These are phyloP conservation scores for Carpatolechia fugitivella DNA, from an alignment of 2,888 invertebrate genomes.

Conservation along the genomic window DNA sequence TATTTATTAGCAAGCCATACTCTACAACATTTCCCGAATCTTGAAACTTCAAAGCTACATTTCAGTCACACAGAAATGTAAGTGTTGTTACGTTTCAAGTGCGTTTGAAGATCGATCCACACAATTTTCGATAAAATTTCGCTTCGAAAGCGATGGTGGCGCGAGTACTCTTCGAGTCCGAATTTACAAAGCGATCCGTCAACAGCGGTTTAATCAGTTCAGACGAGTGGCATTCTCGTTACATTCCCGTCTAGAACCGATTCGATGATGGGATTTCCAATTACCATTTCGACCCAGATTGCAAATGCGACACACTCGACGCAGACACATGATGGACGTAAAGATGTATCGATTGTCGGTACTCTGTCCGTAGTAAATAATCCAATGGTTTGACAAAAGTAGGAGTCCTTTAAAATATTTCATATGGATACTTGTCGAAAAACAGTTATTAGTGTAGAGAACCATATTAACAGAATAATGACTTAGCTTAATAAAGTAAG, in stretches of 20 bases:
- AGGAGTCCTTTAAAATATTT: neutral
- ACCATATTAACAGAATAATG: too few species aligned
- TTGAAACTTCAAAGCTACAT: neutral
- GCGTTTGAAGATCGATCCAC: neutral
- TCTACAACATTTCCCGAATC: neutral
- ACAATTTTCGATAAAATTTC: constrained; percentile 2
- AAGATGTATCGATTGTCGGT: constrained; percentile 4
- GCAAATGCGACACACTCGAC: neutral
- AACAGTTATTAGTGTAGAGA: too few species aligned
- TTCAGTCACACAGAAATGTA: neutral
- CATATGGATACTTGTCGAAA: too few species aligned
- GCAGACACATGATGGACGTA: constrained; percentile 3
- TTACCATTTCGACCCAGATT: constrained; percentile 4
- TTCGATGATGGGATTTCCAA: constrained; percentile 1
- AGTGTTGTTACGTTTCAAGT: neutral
- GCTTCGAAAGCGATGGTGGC: neutral
- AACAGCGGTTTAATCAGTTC: constrained; percentile 13
- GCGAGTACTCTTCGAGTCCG: neutral
- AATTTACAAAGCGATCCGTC: constrained; percentile 5
- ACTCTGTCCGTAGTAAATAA: neutral
- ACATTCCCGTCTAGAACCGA: neutral
- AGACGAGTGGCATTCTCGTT: neutral
- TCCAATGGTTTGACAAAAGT: neutral
- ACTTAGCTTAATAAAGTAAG: too few species aligned
- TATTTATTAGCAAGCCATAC: neutral